Evolutionary conservation across 2,797 vertebrate genomes (phyloP).

Genomic region (Esox lucius): DNA sequence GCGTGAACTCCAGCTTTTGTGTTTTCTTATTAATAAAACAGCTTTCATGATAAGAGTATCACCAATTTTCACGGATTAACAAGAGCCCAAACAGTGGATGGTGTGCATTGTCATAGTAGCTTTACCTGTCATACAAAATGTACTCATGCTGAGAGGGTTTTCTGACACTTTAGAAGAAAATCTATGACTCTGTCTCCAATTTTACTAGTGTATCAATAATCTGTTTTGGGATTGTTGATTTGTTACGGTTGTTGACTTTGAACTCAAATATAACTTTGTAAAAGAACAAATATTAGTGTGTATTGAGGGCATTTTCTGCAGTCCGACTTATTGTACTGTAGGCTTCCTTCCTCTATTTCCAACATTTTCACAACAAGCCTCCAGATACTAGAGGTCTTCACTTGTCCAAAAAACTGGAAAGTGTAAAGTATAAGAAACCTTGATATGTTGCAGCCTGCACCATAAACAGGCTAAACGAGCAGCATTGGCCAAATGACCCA

Average conservation of each 20-base stretch:
- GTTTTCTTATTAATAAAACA: constrained; percentile 48
- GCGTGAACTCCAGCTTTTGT: constrained; percentile 51
- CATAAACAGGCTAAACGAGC: too few species aligned
- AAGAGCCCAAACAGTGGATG: constrained; percentile 45
- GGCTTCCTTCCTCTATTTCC: neutral
- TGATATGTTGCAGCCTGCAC: neutral
- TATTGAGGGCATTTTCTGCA: neutral
- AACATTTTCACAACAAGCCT: neutral
- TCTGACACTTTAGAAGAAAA: neutral
- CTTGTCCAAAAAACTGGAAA: neutral
- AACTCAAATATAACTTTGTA: neutral
- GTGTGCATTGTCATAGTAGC: constrained; percentile 36
- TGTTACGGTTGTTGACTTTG: neutral
- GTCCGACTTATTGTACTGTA: neutral
- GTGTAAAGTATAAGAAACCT: neutral
- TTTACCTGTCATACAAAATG: constrained; percentile 57
- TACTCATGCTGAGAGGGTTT: constrained; percentile 34
- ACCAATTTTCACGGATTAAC: constrained; percentile 66
- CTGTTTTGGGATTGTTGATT: neutral
- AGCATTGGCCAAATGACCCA: too few species aligned
- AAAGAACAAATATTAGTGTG: neutral
- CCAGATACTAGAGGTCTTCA: neutral
- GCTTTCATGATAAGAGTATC: constrained; percentile 62
- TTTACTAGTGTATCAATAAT: constrained; percentile 1
- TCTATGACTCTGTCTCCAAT: neutral